Evolutionary conservation across 2,113 vertebrate genomes (phyloP).

Genomic region (Muntiacus muntjak): DNA sequence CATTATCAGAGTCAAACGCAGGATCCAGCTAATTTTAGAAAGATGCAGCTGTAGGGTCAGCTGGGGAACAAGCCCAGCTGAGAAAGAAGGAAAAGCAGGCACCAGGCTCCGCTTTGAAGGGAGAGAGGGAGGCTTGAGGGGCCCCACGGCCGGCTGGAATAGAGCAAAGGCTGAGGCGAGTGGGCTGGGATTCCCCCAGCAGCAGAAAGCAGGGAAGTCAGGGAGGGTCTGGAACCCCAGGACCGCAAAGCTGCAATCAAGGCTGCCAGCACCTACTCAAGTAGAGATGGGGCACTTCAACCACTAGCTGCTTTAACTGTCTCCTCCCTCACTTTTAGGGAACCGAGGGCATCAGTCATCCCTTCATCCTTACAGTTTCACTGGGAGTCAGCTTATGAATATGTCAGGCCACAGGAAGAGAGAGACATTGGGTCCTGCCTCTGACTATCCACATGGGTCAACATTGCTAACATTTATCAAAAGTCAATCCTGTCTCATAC

Average conservation of each 20-base stretch:
- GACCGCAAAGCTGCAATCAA: not conserved
- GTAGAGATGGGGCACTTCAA: not conserved
- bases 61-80: slow-evolving; percentile 37
- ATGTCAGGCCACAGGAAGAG: not conserved
- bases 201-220: not conserved
- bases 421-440: not conserved
- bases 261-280: not conserved
- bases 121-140: not conserved
- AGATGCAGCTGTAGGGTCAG: slow-evolving; percentile 70
- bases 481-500: not conserved
- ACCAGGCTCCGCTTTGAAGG: not conserved
- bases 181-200: not conserved
- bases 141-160: not conserved
- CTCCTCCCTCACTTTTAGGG: not conserved
- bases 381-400: not conserved
- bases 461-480: not conserved
- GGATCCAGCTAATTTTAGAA: slow-evolving; percentile 71
- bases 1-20: slow-evolving; percentile 74
- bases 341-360: not conserved
- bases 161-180: not conserved
- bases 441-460: not conserved
- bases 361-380: not conserved
- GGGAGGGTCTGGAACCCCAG: not conserved
- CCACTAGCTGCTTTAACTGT: not conserved
- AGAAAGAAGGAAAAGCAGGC: slow-evolving; percentile 19